Percentiles rank a stretch among this genome's conserved stretches.
phyloP scores from a whole-genome alignment of 2,113 vertebrate genomes.

The Sapayoa aenigma region DNA sequence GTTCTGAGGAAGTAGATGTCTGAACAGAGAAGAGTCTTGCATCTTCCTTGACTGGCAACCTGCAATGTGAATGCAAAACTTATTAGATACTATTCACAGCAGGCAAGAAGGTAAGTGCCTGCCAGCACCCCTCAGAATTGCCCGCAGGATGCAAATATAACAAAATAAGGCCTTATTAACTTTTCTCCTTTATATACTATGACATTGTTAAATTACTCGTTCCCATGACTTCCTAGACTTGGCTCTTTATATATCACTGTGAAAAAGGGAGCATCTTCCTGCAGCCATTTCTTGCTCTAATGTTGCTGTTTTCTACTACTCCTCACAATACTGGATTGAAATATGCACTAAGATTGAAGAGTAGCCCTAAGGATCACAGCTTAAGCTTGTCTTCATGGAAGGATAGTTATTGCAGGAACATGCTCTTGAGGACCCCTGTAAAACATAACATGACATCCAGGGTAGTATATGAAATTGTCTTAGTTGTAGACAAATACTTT shows the following conservation, averaged over 20 bases:
- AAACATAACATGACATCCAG: not conserved
- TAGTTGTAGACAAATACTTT: not conserved
- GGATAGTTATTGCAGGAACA: not conserved
- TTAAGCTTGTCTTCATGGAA: not conserved
- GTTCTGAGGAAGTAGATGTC: not conserved
- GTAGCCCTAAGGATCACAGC: not conserved
- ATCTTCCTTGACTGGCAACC: not conserved
- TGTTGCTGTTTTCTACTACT: not conserved
- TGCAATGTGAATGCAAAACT: not conserved
- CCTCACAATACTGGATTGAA: not conserved
- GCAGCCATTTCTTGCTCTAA: not conserved
- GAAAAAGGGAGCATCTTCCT: not conserved
- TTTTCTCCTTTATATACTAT: not conserved
- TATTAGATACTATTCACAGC: not conserved
- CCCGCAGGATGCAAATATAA: not conserved
- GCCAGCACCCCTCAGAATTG: not conserved
- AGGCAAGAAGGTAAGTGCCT: not conserved
- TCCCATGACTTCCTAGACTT: not conserved
- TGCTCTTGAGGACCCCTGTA: not conserved
- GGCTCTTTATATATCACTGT: not conserved
- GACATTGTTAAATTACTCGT: not conserved
- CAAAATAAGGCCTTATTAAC: not conserved
- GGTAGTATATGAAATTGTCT: not conserved
- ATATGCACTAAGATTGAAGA: not conserved
- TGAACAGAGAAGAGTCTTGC: not conserved